These are phyloP conservation scores for Archivesica marissinica DNA, from an alignment of 1,140 invertebrate species.

Conservation along the genomic window DNA sequence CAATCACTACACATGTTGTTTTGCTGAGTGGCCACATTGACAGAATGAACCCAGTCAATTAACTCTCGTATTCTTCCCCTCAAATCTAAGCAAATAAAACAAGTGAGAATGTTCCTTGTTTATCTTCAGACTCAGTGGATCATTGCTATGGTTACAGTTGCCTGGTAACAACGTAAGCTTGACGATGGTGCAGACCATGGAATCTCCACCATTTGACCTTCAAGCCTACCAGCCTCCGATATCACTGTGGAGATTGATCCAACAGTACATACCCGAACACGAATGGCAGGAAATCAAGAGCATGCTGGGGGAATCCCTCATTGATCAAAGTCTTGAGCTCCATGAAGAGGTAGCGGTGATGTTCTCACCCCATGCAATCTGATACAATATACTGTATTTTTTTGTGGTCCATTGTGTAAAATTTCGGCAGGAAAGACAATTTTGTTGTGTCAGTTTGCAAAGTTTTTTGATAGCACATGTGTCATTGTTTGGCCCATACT, in stretches of 20 bases:
- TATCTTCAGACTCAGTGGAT: neutral
- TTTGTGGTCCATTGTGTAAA: no score
- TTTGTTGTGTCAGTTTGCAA: no score
- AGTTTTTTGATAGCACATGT: no score
- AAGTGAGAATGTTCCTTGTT: neutral
- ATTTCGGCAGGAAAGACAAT: no score
- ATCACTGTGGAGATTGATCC: slow-evolving; percentile 79
- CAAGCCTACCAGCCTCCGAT: slow-evolving; percentile 77
- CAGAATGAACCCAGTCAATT: neutral
- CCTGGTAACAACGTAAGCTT: neutral
- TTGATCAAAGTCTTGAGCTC: slow-evolving; percentile 81
- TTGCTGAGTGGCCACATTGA: neutral
- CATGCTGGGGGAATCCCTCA: slow-evolving; percentile 79
- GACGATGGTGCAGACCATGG: slow-evolving; percentile 33
- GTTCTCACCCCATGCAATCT: no score
- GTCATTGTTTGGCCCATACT: no score
- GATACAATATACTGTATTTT: no score
- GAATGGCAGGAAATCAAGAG: slow-evolving; percentile 80
- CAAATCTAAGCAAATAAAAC: neutral
- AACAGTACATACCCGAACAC: slow-evolving; percentile 75
- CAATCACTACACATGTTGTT: neutral
- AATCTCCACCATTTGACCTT: slow-evolving; percentile 70
- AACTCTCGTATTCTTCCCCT: neutral
- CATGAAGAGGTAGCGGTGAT: slow-evolving; percentile 80
- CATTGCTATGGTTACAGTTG: neutral